Base-by-base conservation (phyloP, 1,140 invertebrate species). In the Drosophila mayri region DNA sequence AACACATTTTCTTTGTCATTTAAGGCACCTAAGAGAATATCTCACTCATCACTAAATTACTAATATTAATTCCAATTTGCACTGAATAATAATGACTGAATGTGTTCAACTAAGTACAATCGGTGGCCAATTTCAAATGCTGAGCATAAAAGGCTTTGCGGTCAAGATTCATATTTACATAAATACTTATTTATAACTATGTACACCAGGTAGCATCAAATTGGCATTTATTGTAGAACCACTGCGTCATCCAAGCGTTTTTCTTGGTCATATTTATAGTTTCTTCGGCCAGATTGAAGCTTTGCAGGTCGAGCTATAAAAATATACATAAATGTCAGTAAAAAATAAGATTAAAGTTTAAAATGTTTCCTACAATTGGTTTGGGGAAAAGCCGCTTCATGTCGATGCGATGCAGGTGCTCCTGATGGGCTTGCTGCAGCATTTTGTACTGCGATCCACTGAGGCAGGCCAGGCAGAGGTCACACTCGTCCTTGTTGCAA, bases 331-430 rank as follows among this genome's bases (percentile, higher is more conserved):
- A 11, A 22, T 32, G 1, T 57, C 35, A 52, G 11, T 30, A 40
- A 38, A 20, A 40, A n/a, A 10, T 25, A n/a, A 0, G 4, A 30
- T 44, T 49, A n/a, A 52, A 22, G 44, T 3, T 10, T 2, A n/a
- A 10, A 2, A 5, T 38, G 9, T 28, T 14, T 68, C 74, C 94
- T 94, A 97, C 96, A 94, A 96, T 95, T 25, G 94, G 82, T 28
- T 96, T 95, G 1, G 98, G 98, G 83, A 97, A 96, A 22, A 99
- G 94, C 81, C 98, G 94, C 90, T 95, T 95, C 92, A 96, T 97
- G 74, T 96, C 95, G 60, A 96, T 95, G 84, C 95, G 95, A 88
- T 97, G 96, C 2, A 96, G 92, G 92, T 98, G 96, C 86, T 99
- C 98, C 40, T 94, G 93, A 88, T 97, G 96, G 1, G 97, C 96